Percentiles rank a stretch among this genome's conserved stretches.
These are phyloP conservation scores for Catalaphyllia jardinei DNA, from an alignment of 64 coral and sea anemone genomes.

Conservation along the genomic window DNA sequence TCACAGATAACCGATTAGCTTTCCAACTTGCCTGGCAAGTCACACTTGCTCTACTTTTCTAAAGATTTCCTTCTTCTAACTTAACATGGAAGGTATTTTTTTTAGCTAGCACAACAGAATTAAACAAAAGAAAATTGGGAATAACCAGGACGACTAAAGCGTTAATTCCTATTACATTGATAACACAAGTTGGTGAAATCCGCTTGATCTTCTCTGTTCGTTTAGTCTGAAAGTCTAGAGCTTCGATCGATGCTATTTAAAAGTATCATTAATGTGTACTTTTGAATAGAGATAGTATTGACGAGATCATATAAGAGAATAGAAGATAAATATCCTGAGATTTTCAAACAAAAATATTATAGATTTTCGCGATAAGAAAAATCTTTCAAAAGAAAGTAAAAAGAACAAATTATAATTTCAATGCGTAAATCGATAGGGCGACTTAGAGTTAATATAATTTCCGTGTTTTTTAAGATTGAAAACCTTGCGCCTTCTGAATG, in stretches of 20 bases:
- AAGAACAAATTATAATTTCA: not conserved
- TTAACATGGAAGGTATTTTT: not conserved
- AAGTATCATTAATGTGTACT: slow-evolving; percentile 5
- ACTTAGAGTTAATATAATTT: not conserved
- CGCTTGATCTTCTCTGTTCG: too few species aligned
- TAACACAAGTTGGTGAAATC: too few species aligned
- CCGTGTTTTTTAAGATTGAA: slow-evolving; percentile 5
- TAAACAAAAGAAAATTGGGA: too few species aligned
- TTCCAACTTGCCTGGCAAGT: not conserved
- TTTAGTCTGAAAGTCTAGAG: too few species aligned
- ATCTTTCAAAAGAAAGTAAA: not conserved
- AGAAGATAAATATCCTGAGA: not conserved
- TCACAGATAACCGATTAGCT: not conserved
- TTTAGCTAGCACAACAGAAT: not conserved
- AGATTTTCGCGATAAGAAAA: not conserved
- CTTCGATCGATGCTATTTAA: not conserved
- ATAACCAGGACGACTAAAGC: too few species aligned
- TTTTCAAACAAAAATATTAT: not conserved
- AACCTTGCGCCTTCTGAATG: slow-evolving; percentile 6
- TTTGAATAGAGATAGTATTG: not conserved
- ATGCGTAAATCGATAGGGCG: not conserved
- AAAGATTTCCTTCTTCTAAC: not conserved
- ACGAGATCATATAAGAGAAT: not conserved
- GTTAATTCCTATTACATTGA: too few species aligned
- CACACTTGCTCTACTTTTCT: not conserved